Conservation (phyloP, 92 coral and sea anemone genomes). For the Epizoanthus ramosus region DNA sequence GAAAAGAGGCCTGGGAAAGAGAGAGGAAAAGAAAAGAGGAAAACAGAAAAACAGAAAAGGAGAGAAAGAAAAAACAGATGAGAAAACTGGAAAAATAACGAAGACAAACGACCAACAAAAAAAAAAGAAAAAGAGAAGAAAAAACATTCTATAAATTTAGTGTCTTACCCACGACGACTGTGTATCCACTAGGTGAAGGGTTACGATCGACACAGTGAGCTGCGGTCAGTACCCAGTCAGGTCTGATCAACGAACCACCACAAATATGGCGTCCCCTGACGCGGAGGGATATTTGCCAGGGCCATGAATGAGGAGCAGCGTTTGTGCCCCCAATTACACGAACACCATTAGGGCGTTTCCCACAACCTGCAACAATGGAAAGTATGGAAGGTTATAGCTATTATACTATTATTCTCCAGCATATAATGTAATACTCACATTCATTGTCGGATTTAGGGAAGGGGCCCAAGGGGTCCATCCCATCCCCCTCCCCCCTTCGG, state of each 20-base stretch:
- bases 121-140: not conserved
- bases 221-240: constrained; percentile 74
- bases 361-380: constrained; percentile 50
- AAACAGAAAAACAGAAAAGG: too few species aligned
- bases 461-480: too few species aligned
- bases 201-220: constrained; percentile 74
- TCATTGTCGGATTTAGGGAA: too few species aligned
- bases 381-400: too few species aligned
- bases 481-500: too few species aligned
- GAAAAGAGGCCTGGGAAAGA: too few species aligned
- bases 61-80: too few species aligned
- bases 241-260: constrained; percentile 71
- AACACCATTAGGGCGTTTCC: constrained; percentile 60
- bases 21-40: too few species aligned
- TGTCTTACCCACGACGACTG: constrained; percentile 69
- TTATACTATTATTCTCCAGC: too few species aligned
- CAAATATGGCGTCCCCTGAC: constrained; percentile 59
- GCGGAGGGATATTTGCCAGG: constrained; percentile 77
- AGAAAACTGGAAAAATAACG: not conserved
- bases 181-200: constrained; percentile 59
- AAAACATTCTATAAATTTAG: not conserved
- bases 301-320: constrained; percentile 73
- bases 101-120: not conserved
- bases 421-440: too few species aligned
- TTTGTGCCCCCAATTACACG: constrained; percentile 71